Evolutionary conservation across 2,113 vertebrate genomes (phyloP).

Genomic region (Lipotes vexillifer): DNA sequence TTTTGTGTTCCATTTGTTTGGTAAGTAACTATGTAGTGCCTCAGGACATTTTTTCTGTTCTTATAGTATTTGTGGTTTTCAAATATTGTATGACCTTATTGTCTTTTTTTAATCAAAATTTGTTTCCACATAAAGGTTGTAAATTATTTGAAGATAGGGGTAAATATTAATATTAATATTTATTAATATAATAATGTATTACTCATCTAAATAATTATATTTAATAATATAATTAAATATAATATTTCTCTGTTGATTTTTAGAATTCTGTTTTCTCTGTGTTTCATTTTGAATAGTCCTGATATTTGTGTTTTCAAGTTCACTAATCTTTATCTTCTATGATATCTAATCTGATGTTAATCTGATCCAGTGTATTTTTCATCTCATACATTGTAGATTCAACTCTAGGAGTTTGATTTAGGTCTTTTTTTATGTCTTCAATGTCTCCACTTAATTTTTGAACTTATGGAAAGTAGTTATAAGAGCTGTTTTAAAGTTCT

Average conservation of each 20-base stretch:
- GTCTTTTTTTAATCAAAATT: not conserved
- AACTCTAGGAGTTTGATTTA: not conserved
- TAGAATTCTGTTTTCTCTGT: not conserved
- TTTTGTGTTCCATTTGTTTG: not conserved
- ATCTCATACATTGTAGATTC: not conserved
- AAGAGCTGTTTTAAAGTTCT: not conserved
- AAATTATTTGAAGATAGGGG: not conserved
- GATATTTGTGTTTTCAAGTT: not conserved
- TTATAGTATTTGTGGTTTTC: slow-evolving; percentile 20
- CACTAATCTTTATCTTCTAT: not conserved
- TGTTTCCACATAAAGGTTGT: not conserved
- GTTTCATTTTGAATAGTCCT: not conserved
- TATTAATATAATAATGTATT: not conserved
- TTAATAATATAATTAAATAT: not conserved
- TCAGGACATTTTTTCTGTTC: not conserved
- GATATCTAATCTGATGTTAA: not conserved
- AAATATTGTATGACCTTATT: not conserved
- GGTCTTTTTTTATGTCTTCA: not conserved
- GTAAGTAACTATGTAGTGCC: not conserved
- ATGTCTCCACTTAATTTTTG: not conserved
- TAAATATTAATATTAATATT: not conserved
- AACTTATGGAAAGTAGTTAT: not conserved
- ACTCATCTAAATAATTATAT: not conserved
- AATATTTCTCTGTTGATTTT: not conserved
- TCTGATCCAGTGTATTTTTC: not conserved